Conservation (phyloP, 2,113 vertebrate genomes). For the Paratilapia polleni region DNA sequence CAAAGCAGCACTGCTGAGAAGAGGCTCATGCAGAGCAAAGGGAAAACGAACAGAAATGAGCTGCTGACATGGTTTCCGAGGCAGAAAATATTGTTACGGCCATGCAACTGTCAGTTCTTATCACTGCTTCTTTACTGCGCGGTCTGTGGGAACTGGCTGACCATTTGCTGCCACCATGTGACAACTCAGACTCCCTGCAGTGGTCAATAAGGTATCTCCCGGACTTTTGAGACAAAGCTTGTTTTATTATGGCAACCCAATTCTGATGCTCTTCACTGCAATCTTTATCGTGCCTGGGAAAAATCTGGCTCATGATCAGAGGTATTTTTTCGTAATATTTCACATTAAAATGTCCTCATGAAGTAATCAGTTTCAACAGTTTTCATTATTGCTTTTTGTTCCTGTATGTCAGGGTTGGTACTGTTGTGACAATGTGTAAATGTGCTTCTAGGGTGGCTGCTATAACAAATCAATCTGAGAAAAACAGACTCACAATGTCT, state of each 20-base stretch:
- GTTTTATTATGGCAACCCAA: neutral
- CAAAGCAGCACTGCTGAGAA: neutral
- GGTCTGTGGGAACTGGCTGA: conserved; percentile 4
- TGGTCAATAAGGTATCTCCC: neutral
- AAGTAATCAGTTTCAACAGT: neutral
- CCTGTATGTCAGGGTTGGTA: neutral
- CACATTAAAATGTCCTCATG: neutral
- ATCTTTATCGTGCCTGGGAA: neutral
- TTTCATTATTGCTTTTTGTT: neutral
- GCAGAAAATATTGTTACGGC: conserved; percentile 42
- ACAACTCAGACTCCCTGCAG: conserved; percentile 25
- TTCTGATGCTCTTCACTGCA: neutral
- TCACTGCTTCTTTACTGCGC: neutral
- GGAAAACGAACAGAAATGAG: conserved; percentile 31
- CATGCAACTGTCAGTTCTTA: conserved; percentile 21
- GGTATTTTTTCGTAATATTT: neutral
- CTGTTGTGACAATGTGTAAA: neutral
- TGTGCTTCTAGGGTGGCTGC: conserved; percentile 31
- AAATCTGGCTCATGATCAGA: neutral
- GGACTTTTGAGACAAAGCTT: neutral
- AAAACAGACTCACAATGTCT: neutral
- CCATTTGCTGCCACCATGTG: conserved; percentile 67
- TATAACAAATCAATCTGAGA: neutral
- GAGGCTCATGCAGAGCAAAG: neutral
- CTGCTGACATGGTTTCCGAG: conserved; percentile 52